Percentiles rank a stretch among this genome's conserved stretches.
Conservation (phyloP, 2,797 vertebrate species). For the Oreochromis grahami region DNA sequence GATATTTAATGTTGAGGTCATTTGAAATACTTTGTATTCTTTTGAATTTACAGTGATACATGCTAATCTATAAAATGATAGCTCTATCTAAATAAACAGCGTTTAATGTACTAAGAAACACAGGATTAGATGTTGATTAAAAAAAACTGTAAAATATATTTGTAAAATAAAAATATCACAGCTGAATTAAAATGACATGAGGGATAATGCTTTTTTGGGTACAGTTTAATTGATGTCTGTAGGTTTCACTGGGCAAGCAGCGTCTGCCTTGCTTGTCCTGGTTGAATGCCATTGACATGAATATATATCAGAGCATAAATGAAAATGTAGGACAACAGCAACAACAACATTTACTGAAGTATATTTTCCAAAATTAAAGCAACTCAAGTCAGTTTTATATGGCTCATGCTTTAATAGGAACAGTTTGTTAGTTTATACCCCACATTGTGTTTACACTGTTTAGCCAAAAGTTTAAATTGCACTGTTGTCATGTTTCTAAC, state of each 20-base stretch:
- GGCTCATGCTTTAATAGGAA: background rate
- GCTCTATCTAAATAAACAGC: background rate
- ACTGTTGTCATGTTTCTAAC: background rate
- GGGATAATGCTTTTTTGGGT: background rate
- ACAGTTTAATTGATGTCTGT: background rate
- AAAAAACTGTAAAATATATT: background rate
- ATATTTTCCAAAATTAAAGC: background rate
- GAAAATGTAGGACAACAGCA: background rate
- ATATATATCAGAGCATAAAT: background rate
- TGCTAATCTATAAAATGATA: background rate
- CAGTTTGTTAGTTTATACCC: background rate
- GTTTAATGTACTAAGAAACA: background rate
- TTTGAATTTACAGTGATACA: background rate
- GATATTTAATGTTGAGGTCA: background rate
- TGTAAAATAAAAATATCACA: background rate
- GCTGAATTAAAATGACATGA: background rate
- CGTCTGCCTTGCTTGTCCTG: background rate
- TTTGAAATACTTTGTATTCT: background rate
- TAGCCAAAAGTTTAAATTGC: background rate
- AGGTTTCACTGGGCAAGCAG: background rate
- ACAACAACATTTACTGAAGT: background rate
- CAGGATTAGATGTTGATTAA: background rate
- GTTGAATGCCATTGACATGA: background rate
- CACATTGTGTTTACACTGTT: background rate
- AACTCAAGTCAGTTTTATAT: background rate